Percentiles rank a stretch among this genome's conserved stretches.
phyloP scores from a whole-genome alignment of 92 coral and sea anemone genomes.

The Anthopleura xanthogrammica region DNA sequence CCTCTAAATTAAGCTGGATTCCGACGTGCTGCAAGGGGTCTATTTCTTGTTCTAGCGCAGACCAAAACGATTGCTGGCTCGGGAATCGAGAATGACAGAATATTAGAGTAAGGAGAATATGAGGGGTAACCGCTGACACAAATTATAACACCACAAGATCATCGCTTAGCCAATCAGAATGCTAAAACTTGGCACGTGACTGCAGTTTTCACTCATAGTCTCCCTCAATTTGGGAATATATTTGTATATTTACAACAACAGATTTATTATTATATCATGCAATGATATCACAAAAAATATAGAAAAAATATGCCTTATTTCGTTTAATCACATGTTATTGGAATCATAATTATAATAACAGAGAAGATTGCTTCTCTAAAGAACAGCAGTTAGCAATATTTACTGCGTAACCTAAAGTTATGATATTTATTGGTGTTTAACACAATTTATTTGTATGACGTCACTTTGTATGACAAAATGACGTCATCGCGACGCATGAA shows the following conservation, averaged over 20 bases:
- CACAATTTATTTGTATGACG: conserved; percentile 14
- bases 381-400: neutral
- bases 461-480: conserved; percentile 16
- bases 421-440: conserved; percentile 9
- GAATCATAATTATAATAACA: neutral
- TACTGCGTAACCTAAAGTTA: neutral
- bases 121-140: neutral
- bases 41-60: no score
- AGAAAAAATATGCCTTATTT: neutral
- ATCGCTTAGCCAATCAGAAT: neutral
- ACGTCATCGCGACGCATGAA: neutral
- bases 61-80: neutral
- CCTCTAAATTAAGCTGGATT: no score
- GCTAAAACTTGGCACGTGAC: neutral
- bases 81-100: neutral
- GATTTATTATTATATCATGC: neutral
- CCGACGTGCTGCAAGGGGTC: no score
- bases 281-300: neutral
- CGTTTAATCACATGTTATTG: neutral
- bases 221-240: neutral
- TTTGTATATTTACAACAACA: neutral
- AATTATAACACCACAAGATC: neutral
- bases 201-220: neutral
- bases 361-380: neutral
- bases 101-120: neutral